A percentile compares a stretch with the other conserved stretches of the same genome.
Evolutionary conservation across 2,113 vertebrate species (phyloP).

Genomic region (Meles meles): DNA sequence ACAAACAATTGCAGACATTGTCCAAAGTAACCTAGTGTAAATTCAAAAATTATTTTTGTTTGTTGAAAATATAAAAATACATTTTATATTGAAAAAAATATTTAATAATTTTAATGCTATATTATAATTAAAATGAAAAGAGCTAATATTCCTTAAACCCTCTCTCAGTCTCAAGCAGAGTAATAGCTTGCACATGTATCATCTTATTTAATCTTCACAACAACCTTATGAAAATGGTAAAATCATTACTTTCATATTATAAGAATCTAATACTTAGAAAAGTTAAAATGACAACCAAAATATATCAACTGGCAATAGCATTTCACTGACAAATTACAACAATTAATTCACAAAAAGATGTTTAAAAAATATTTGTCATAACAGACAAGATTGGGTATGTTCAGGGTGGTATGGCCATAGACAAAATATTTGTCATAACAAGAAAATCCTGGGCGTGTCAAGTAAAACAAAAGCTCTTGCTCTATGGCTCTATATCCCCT

Average conservation of each 20-base stretch:
- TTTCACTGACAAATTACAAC: background rate
- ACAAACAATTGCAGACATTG: background rate
- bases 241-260: background rate
- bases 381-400: background rate
- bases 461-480: background rate
- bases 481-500: background rate
- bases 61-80: conserved; percentile 17
- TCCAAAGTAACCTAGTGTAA: background rate
- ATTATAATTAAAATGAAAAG: background rate
- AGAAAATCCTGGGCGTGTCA: background rate
- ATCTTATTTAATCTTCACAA: background rate
- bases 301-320: background rate
- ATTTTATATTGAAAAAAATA: background rate
- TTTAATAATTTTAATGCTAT: background rate
- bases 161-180: background rate
- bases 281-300: background rate
- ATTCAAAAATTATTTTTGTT: background rate
- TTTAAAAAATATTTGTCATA: background rate
- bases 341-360: background rate
- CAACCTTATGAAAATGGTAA: background rate
- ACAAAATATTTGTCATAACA: background rate
- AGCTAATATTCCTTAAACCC: background rate
- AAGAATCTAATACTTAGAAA: background rate
- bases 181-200: background rate
- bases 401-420: background rate